Conservation (phyloP, 2,113 vertebrate species). For the Piaya cayana region DNA sequence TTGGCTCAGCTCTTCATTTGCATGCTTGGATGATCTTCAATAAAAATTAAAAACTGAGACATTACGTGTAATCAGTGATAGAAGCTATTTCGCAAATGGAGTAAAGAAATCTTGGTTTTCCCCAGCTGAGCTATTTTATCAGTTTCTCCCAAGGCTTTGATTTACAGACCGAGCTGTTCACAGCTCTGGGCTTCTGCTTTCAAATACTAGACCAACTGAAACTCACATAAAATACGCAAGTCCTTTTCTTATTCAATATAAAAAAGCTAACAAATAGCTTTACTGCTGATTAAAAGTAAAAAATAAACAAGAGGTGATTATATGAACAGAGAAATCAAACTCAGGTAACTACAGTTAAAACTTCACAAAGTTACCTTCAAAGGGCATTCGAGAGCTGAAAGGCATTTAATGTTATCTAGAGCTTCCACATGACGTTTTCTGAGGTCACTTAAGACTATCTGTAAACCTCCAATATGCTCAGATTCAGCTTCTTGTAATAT, state of each 20-base stretch:
- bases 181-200: neutral
- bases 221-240: neutral
- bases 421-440: slow-evolving; percentile 82
- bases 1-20: neutral
- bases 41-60: neutral
- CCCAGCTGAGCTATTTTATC: neutral
- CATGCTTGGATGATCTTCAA: neutral
- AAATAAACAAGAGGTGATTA: neutral
- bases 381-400: slow-evolving; percentile 84
- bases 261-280: neutral
- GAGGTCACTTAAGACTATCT: slow-evolving; percentile 77
- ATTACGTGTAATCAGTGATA: neutral
- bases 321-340: neutral
- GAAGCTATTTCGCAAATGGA: neutral
- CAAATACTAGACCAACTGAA: neutral
- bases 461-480: slow-evolving; percentile 73
- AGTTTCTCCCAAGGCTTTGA: neutral
- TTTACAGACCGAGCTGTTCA: neutral
- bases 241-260: neutral
- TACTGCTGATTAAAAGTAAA: neutral
- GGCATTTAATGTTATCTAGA: slow-evolving; percentile 83
- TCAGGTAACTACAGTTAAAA: neutral
- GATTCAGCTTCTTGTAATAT: slow-evolving; percentile 77
- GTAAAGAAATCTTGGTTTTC: neutral
- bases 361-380: slow-evolving; percentile 80